Evolutionary conservation across 2,113 vertebrate genomes (phyloP).

Genomic region (Rutilus rutilus): DNA sequence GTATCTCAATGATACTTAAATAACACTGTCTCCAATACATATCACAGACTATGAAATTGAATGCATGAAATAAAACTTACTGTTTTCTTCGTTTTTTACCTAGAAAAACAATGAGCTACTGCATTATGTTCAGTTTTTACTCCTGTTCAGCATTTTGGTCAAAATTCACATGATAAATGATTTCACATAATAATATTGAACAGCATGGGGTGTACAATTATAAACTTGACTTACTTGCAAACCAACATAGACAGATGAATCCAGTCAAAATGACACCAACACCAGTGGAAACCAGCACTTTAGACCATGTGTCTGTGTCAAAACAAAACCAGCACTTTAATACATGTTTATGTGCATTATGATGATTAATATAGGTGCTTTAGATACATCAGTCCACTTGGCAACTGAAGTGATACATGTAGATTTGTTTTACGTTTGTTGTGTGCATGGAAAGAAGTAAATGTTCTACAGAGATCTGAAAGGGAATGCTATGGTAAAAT

Average conservation of each 20-base stretch:
- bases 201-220: not conserved
- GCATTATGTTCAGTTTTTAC: not conserved
- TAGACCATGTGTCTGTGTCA: not conserved
- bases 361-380: not conserved
- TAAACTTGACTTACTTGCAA: constrained; percentile 18
- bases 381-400: not conserved
- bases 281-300: not conserved
- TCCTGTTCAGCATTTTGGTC: not conserved
- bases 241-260: constrained; percentile 12
- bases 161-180: not conserved
- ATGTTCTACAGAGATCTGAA: not conserved
- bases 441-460: not conserved
- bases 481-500: not conserved
- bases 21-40: not conserved
- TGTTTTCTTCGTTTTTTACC: not conserved
- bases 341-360: not conserved
- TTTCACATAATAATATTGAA: no score
- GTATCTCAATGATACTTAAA: not conserved
- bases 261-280: not conserved
- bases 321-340: not conserved
- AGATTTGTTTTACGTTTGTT: not conserved
- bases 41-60: not conserved
- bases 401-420: not conserved
- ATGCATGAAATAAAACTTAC: not conserved
- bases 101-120: not conserved